These are phyloP conservation scores for Phyllopteryx taeniolatus DNA, from an alignment of 2,113 vertebrate genomes.

Conservation along the genomic window DNA sequence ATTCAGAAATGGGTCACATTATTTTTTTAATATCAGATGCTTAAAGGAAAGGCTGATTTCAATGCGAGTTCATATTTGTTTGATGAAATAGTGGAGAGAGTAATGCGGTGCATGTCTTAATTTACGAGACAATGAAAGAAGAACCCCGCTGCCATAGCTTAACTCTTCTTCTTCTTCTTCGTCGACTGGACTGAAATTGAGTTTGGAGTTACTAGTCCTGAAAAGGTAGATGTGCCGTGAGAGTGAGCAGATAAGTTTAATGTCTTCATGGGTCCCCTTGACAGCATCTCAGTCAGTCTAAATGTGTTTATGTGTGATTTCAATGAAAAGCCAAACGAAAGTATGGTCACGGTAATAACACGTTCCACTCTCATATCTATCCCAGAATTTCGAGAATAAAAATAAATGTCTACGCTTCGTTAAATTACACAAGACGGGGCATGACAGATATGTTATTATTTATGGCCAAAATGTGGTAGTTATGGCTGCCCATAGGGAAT, in stretches of 20 bases:
- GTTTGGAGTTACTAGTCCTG: slow-evolving; percentile 4
- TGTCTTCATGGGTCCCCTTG: slow-evolving; percentile 25
- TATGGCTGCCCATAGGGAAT: slow-evolving; percentile 11
- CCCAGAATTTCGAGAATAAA: neutral
- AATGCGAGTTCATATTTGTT: slow-evolving; percentile 32
- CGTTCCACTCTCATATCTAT: slow-evolving; percentile 7
- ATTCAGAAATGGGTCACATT: neutral
- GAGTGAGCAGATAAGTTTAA: slow-evolving; percentile 2
- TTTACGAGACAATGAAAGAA: slow-evolving; percentile 50
- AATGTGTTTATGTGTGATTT: slow-evolving; percentile 13
- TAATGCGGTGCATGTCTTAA: slow-evolving; percentile 51
- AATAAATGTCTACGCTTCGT: neutral
- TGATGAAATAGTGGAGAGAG: slow-evolving; percentile 35
- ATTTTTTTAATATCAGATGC: neutral
- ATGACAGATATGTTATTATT: slow-evolving; percentile 22
- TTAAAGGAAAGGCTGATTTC: neutral
- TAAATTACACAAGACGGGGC: neutral
- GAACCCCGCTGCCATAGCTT: slow-evolving; percentile 2
- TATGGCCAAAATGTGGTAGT: slow-evolving; percentile 5
- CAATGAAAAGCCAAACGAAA: slow-evolving; percentile 15
- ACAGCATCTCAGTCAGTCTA: slow-evolving; percentile 2
- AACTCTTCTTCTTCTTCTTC: slow-evolving; percentile 1
- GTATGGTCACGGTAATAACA: slow-evolving; percentile 10
- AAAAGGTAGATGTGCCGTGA: neutral
- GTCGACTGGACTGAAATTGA: neutral